Conservation (phyloP, 2,797 vertebrate species). For the Sebastes cheni region DNA sequence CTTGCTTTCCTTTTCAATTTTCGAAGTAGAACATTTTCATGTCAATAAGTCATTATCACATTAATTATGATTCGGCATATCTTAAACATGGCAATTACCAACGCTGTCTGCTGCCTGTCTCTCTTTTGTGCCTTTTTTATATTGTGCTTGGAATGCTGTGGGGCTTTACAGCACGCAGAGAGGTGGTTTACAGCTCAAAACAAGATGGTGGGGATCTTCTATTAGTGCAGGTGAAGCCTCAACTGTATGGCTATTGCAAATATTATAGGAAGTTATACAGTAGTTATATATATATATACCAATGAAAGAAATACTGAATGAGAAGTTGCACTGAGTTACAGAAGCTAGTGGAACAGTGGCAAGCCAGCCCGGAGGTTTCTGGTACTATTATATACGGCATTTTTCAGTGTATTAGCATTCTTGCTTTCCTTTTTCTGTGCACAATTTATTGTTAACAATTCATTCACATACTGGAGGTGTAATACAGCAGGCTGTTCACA, state of each 20-base stretch:
- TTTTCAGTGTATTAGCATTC: neutral
- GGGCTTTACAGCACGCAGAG: neutral
- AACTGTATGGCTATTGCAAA: neutral
- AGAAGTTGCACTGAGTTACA: neutral
- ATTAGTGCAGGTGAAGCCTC: neutral
- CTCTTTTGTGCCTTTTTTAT: neutral
- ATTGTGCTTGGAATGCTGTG: neutral
- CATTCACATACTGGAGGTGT: neutral
- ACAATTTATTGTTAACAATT: neutral
- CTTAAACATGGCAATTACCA: neutral
- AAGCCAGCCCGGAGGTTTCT: neutral
- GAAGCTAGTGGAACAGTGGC: neutral
- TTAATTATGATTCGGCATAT: neutral
- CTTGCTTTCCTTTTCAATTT: slow-evolving; percentile 15
- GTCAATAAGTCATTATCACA: neutral
- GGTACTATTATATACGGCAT: neutral
- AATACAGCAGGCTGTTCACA: neutral
- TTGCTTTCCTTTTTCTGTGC: neutral
- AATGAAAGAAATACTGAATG: neutral
- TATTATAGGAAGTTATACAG: neutral
- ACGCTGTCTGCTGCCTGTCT: neutral
- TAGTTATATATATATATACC: too few species aligned
- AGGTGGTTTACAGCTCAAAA: neutral
- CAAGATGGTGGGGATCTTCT: neutral
- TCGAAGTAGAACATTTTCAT: neutral